Conservation (phyloP, 1,140 invertebrate species). For the Drosophila erecta region DNA sequence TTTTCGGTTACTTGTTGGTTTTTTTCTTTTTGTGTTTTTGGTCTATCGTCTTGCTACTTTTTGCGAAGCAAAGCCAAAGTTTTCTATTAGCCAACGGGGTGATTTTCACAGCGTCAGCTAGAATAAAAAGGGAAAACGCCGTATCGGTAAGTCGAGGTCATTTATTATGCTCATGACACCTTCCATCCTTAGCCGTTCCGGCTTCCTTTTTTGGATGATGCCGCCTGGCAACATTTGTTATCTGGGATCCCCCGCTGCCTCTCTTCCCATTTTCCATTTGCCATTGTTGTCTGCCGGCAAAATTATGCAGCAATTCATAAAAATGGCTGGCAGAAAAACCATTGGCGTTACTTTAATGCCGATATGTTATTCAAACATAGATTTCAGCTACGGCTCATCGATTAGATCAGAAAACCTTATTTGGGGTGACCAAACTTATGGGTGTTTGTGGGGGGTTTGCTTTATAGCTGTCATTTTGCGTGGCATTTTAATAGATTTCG, state of each 20-base stretch:
- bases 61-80: conserved; percentile 38
- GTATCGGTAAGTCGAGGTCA: conserved; percentile 75
- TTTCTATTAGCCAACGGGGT: conserved; percentile 78
- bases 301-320: conserved; percentile 81
- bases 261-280: conserved; percentile 6
- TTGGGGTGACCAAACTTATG: conserved; percentile 17
- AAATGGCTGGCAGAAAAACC: conserved; percentile 46
- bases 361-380: conserved; percentile 61
- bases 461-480: conserved; percentile 38
- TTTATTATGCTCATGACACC: conserved; percentile 79
- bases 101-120: conserved; percentile 65
- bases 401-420: conserved; percentile 25
- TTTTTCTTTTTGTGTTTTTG: conserved; percentile 11
- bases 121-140: conserved; percentile 49
- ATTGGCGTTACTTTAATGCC: conserved; percentile 45
- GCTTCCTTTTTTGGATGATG: conserved; percentile 13
- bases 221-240: conserved; percentile 68
- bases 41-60: conserved; percentile 10
- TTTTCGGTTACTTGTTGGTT: conserved; percentile 50
- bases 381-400: conserved; percentile 61
- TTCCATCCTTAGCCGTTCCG: conserved; percentile 41
- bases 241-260: conserved; percentile 15
- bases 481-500: conserved; percentile 37
- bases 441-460: conserved; percentile 35
- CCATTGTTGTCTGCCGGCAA: conserved; percentile 58